These are phyloP conservation scores for Anoplolepis gracilipes DNA, from an alignment of 1,140 invertebrate genomes.

Conservation along the genomic window DNA sequence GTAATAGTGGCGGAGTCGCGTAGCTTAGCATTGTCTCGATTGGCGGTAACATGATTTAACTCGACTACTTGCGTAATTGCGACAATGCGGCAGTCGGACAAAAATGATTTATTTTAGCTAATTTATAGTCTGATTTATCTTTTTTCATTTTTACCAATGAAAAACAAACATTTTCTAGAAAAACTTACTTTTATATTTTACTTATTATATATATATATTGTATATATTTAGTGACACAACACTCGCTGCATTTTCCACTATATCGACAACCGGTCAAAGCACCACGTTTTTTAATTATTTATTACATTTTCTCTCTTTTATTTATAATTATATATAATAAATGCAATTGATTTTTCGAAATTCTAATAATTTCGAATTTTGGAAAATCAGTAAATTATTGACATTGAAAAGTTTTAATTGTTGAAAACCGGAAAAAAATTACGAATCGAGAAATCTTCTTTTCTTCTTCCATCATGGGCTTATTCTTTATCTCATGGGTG, in stretches of 20 bases:
- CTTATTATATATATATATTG: no score
- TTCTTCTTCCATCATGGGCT: no score
- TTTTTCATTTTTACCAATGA: background rate
- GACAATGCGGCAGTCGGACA: slow-evolving; percentile 14
- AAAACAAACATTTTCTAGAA: background rate
- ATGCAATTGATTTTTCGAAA: no score
- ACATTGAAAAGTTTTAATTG: no score
- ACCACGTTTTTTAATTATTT: background rate
- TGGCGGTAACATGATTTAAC: slow-evolving; percentile 10
- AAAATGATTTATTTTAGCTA: background rate
- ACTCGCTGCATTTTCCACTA: background rate
- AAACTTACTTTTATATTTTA: background rate
- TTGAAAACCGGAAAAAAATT: no score
- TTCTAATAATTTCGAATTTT: no score
- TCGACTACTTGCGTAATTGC: slow-evolving; percentile 74
- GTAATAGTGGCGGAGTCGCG: no score
- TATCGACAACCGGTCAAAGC: slow-evolving; percentile 2
- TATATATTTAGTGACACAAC: no score
- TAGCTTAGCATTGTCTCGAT: no score
- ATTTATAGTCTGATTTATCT: background rate
- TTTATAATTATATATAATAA: background rate
- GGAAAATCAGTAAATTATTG: no score
- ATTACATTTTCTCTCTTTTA: background rate
- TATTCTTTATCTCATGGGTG: no score
- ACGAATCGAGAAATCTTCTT: no score